Conservation (phyloP, 2,113 vertebrate genomes). For the Ceyx melanurus region DNA sequence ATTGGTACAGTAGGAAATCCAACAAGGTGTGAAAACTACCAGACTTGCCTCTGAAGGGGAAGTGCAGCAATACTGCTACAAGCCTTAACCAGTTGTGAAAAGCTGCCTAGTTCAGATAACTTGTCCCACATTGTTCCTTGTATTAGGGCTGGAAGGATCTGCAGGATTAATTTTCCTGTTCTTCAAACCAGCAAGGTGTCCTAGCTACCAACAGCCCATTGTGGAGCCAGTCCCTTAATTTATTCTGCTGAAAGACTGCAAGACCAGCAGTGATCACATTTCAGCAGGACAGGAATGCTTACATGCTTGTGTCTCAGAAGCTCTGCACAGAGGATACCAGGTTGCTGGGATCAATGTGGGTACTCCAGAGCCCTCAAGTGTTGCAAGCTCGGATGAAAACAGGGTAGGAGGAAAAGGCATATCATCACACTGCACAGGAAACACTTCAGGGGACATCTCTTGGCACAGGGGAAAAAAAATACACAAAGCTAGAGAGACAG, state of each 20-base stretch:
- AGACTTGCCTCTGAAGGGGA: not conserved
- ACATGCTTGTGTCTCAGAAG: not conserved
- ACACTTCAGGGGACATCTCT: not conserved
- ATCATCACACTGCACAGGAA: fast-evolving
- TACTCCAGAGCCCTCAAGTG: not conserved
- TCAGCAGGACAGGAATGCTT: not conserved
- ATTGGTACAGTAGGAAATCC: not conserved
- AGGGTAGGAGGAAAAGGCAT: not conserved
- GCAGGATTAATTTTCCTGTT: not conserved
- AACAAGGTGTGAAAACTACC: not conserved
- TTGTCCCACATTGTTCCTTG: not conserved
- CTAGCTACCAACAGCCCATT: too few relatives aligned
- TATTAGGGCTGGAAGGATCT: not conserved
- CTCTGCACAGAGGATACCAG: not conserved
- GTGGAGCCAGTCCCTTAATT: not conserved
- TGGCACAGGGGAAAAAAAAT: not conserved
- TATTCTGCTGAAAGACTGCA: not conserved
- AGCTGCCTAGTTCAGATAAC: not conserved
- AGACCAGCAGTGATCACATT: not conserved
- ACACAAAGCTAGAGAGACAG: not conserved
- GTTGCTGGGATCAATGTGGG: not conserved
- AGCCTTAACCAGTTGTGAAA: not conserved
- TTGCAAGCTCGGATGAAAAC: not conserved
- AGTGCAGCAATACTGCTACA: not conserved
- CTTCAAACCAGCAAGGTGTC: not conserved